These are phyloP conservation scores for Leptopilina clavipes DNA, from an alignment of 1,140 invertebrate species.

Conservation along the genomic window DNA sequence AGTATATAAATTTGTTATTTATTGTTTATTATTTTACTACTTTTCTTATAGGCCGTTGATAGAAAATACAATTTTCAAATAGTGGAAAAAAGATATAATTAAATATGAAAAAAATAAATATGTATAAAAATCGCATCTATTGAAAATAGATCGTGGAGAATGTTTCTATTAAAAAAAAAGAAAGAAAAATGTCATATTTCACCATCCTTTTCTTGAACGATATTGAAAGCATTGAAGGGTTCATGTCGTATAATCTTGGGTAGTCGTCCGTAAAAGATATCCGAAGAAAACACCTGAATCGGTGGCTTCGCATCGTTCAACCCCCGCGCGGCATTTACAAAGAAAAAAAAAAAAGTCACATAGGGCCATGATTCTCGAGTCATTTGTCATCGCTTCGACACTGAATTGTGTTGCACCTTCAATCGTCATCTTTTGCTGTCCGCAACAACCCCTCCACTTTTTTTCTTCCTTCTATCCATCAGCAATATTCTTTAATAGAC, in stretches of 20 bases:
- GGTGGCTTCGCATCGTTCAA: background rate
- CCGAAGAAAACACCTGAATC: slow-evolving; percentile 35
- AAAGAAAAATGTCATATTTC: slow-evolving; percentile 15
- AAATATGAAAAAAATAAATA: background rate
- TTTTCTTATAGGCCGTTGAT: too few species aligned
- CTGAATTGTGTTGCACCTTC: slow-evolving; percentile 39
- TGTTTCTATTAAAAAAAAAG: slow-evolving; percentile 32
- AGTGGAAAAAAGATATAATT: background rate
- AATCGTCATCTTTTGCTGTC: slow-evolving; percentile 43
- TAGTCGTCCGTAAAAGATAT: slow-evolving; percentile 43
- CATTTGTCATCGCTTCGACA: slow-evolving; percentile 52
- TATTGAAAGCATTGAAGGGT: slow-evolving; percentile 45
- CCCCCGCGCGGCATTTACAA: slow-evolving; percentile 24
- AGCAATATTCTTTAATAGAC: slow-evolving; percentile 37
- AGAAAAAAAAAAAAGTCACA: slow-evolving; percentile 27
- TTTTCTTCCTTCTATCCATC: background rate
- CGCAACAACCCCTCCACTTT: slow-evolving; percentile 7
- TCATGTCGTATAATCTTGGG: slow-evolving; percentile 39
- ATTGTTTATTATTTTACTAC: too few species aligned
- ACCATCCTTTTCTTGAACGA: slow-evolving; percentile 47
- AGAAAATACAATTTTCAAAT: too few species aligned
- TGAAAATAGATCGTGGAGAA: slow-evolving; percentile 10
- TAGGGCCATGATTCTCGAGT: slow-evolving; percentile 39
- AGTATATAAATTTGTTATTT: too few species aligned
- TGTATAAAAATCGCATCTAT: background rate